Percentiles rank a stretch among this genome's conserved stretches.
These are phyloP conservation scores for Nasua narica DNA, from an alignment of 2,797 vertebrate genomes.

Conservation along the genomic window DNA sequence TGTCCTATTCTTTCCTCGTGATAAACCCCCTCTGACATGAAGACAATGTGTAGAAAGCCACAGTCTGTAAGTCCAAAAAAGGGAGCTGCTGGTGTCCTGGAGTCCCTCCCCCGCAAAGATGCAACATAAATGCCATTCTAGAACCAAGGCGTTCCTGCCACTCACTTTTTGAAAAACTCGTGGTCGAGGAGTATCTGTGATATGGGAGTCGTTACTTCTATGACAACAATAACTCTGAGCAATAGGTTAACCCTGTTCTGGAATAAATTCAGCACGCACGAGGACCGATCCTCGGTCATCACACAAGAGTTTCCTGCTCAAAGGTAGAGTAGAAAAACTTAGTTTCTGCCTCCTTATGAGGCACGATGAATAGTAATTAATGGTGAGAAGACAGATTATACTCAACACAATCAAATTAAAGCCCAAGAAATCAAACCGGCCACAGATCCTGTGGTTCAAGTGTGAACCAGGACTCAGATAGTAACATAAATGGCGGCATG, in stretches of 20 bases:
- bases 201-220: not conserved
- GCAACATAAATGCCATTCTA: not conserved
- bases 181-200: not conserved
- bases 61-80: not conserved
- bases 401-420: not conserved
- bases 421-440: not conserved
- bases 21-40: conserved; percentile 51
- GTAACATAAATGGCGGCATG: not conserved
- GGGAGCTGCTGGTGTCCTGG: accelerated
- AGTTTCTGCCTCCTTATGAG: not conserved
- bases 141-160: not conserved
- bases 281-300: not conserved
- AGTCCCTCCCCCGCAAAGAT: not conserved
- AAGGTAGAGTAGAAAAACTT: not conserved
- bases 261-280: not conserved
- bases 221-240: conserved; percentile 1
- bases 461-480: not conserved
- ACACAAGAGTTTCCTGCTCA: not conserved
- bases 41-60: not conserved
- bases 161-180: not conserved
- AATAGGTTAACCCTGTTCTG: not conserved
- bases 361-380: not conserved
- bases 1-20: not conserved
- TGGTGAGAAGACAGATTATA: not conserved
- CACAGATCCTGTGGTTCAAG: not conserved